phyloP scores from a whole-genome alignment of 2,113 vertebrate species.

The Pangasianodon gigas region DNA sequence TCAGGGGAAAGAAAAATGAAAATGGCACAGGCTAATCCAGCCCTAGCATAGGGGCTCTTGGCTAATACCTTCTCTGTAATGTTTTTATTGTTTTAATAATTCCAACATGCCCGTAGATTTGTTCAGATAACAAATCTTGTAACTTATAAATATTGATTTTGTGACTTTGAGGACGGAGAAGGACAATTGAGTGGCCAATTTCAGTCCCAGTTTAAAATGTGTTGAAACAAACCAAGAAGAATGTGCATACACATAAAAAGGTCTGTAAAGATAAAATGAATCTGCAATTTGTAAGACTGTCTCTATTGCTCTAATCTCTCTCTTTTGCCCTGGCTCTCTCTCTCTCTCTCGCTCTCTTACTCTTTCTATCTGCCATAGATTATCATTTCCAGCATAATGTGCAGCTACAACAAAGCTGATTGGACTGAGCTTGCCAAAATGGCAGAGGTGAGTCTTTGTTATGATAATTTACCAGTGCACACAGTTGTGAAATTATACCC shows the following conservation, averaged over 20 bases:
- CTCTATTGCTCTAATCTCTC: constrained; percentile 25
- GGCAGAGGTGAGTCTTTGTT: constrained; percentile 77
- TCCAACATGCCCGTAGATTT: constrained; percentile 64
- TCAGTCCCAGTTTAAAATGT: constrained; percentile 59
- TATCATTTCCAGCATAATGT: constrained; percentile 87
- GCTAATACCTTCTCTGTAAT: constrained; percentile 68
- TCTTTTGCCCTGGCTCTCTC: constrained; percentile 29
- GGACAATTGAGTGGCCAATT: constrained; percentile 46
- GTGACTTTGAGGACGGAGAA: constrained; percentile 56
- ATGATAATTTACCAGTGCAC: constrained; percentile 46
- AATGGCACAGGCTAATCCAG: constrained; percentile 63
- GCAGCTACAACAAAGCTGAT: constrained; percentile 80
- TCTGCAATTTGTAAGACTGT: constrained; percentile 35
- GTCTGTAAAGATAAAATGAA: constrained; percentile 27
- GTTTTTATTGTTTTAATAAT: constrained; percentile 80
- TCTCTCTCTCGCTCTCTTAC: constrained; percentile 25
- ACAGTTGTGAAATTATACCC: constrained; percentile 53
- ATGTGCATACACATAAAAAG: constrained; percentile 41
- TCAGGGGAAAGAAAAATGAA: constrained; percentile 56
- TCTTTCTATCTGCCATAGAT: constrained; percentile 69
- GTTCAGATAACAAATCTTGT: constrained; percentile 67
- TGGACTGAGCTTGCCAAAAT: constrained; percentile 83
- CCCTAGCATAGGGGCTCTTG: constrained; percentile 56
- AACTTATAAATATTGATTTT: constrained; percentile 79
- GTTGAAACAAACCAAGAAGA: constrained; percentile 60